Evolutionary conservation across 2,888 invertebrate species (phyloP), one percentile per base, ranked within the genome.

Genomic region (Hyalella azteca): DNA sequence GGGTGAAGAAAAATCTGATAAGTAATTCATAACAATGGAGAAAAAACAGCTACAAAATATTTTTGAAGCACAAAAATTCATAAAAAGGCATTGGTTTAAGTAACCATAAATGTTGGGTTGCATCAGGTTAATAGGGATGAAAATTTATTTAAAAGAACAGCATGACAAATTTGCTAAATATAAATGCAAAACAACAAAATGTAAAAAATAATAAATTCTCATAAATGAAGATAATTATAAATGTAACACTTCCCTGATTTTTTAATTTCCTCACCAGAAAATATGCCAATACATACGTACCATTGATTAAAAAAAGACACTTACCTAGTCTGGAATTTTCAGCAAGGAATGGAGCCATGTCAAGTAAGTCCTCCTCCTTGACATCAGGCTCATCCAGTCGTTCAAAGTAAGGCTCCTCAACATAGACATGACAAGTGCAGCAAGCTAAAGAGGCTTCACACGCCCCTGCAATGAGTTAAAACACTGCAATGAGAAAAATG

Each of bases 361-460:
- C 98, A 85, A 99, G 89, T 86, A 99, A 90, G 89, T 99, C 99
- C 86, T 99, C 98, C 88, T 99, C 99, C 86, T 95, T 94, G 87
- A 98, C 98, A 75, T 93, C 92, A 0, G 98, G 92, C 76, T 91
- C 89, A 0, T 93, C 93, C 80, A 99, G 88, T 87, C 91, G 92
- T 80, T 95, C 92, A 32, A 91, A 87, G 88, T 91, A 93, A 40
- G 93, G 90, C 73, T 92, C 91, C 79, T 93, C 89, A 4, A 99
- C 94, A 88, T 99, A 99, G 0, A 97, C 94, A 89, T 99, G 99
- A 87, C 99, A 99, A 0, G 99, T 99, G 26, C 97, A 97, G 87
- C 99, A 99, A 0, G 99, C 98, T 86, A 98, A 87, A 0, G 98
- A 98, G 0, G 98, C 99, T 90, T 99, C 99, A 89, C 99, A 99